Evolutionary conservation across 2,113 vertebrate species (phyloP).

Genomic region (Macquaria ambigua): DNA sequence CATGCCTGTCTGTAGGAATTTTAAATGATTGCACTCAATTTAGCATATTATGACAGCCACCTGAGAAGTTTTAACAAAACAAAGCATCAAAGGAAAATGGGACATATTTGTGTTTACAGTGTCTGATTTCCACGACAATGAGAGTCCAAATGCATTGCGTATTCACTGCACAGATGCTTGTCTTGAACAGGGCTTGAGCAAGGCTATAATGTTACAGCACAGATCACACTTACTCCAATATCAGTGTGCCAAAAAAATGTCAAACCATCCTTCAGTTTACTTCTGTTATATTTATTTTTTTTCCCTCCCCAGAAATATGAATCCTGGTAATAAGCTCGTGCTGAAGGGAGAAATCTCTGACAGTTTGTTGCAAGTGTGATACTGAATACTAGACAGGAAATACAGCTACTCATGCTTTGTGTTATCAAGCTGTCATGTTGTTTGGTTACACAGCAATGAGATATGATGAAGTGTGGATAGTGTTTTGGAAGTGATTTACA

Average conservation of each 20-base stretch:
- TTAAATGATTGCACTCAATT: not conserved
- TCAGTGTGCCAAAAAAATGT: constrained; percentile 27
- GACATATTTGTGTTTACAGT: constrained; percentile 31
- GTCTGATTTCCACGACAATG: constrained; percentile 20
- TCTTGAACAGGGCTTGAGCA: constrained; percentile 13
- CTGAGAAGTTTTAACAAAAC: not conserved
- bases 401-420: constrained; percentile 44
- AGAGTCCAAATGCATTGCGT: constrained; percentile 9
- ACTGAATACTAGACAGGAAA: constrained; percentile 49
- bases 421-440: constrained; percentile 60
- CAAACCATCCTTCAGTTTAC: constrained; percentile 30
- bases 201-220: constrained; percentile 26
- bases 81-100: constrained; percentile 20
- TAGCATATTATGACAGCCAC: constrained; percentile 19
- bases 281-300: not conserved
- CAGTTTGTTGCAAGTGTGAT: constrained; percentile 52
- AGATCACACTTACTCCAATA: constrained; percentile 27
- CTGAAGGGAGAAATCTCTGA: constrained; percentile 48
- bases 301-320: constrained; percentile 17
- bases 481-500: constrained; percentile 44
- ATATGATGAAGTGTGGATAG: constrained; percentile 42
- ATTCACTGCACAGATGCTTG: constrained; percentile 41
- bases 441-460: constrained; percentile 57
- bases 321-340: constrained; percentile 49
- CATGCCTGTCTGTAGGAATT: not conserved